Conservation (phyloP, 2,113 vertebrate species). For the Ctenodactylus gundi region DNA sequence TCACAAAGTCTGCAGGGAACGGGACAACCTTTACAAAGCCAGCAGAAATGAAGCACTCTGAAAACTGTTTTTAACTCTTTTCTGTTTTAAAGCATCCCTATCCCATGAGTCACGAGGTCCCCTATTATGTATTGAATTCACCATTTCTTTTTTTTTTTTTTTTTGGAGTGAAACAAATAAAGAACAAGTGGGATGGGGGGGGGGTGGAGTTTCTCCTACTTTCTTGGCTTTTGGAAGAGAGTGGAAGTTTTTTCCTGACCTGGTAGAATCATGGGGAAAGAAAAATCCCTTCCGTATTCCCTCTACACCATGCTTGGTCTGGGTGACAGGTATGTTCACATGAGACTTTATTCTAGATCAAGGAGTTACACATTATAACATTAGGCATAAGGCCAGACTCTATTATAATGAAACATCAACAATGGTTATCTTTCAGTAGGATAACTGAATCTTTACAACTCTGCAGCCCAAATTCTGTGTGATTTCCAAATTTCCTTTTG, state of each 20-base stretch:
- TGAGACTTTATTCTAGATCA: not conserved
- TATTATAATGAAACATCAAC: conserved; percentile 17
- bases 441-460: not conserved
- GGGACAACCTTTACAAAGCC: not conserved
- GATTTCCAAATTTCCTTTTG: not conserved
- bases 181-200: too few relatives aligned
- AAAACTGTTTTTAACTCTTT: not conserved
- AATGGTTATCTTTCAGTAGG: not conserved
- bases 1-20: too few relatives aligned
- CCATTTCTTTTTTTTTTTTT: not conserved
- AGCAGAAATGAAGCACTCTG: not conserved
- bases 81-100: not conserved
- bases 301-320: not conserved
- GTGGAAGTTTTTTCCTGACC: not conserved
- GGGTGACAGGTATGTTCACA: not conserved
- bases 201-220: not conserved
- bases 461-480: not conserved
- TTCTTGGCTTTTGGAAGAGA: not conserved
- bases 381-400: conserved; percentile 10
- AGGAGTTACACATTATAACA: not conserved
- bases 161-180: not conserved
- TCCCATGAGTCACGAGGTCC: not conserved
- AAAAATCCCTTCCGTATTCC: not conserved
- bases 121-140: not conserved
- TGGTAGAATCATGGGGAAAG: not conserved